A percentile compares a stretch with the other conserved stretches of the same genome.
Evolutionary conservation across 1,140 invertebrate genomes (phyloP).

Genomic region (Cephus cinctus): DNA sequence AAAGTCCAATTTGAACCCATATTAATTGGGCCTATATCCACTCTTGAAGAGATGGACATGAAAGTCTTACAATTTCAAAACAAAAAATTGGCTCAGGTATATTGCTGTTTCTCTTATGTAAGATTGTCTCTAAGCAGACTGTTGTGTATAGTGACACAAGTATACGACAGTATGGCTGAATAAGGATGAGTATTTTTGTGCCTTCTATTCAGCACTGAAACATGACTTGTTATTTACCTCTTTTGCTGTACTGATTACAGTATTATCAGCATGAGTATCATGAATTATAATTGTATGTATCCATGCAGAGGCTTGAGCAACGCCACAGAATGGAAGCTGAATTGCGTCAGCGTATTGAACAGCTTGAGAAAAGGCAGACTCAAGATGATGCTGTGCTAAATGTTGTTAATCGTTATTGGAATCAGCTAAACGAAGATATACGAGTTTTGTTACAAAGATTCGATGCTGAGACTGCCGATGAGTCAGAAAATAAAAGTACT

Average conservation of each 20-base stretch:
- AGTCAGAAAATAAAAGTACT: slow-evolving; percentile 92
- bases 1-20: slow-evolving; percentile 94
- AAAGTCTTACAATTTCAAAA: slow-evolving; percentile 97
- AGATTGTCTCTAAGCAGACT: too few relatives aligned
- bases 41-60: slow-evolving; percentile 95
- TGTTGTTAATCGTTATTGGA: slow-evolving; percentile 98
- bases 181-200: too few relatives aligned
- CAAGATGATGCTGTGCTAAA: slow-evolving; percentile 97
- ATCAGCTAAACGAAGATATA: slow-evolving; percentile 96
- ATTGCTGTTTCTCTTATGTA: slow-evolving; percentile 1
- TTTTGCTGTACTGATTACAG: too few relatives aligned
- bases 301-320: slow-evolving; percentile 79
- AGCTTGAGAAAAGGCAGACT: slow-evolving; percentile 94
- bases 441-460: slow-evolving; percentile 90
- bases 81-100: slow-evolving; percentile 90
- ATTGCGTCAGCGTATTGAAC: slow-evolving; percentile 89
- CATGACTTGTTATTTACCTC: too few relatives aligned
- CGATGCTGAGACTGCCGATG: slow-evolving; percentile 96
- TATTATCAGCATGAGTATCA: too few relatives aligned
- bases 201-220: too few relatives aligned
- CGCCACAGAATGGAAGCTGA: slow-evolving; percentile 87
- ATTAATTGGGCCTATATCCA: slow-evolving; percentile 88
- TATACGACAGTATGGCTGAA: too few relatives aligned
- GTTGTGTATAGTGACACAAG: too few relatives aligned
- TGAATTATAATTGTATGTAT: too few relatives aligned